Base-by-base conservation (phyloP, 1,140 invertebrate species). In the Trichonephila inaurata region DNA sequence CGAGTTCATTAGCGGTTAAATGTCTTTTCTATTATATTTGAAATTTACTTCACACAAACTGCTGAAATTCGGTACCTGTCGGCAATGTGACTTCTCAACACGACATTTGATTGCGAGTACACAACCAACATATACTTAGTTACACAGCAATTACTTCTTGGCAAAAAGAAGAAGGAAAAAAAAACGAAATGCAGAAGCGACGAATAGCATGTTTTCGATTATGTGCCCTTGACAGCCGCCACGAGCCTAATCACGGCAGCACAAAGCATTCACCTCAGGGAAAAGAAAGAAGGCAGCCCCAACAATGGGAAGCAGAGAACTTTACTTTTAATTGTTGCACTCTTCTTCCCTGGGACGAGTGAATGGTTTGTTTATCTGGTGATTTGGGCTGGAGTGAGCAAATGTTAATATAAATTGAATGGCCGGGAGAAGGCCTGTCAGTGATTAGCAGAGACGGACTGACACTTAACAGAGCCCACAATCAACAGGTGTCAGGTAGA, bases 401-500 rank as follows among this genome's bases (percentile, higher is more conserved):
- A 90, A 51, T 90, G 89, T 66, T 77, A 83, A 83, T 83, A 77
- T 28, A 77, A 33, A 77, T 77, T 19, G 82, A 60, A 12, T 14
- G 81, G 82, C 21, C 40, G 51, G n/a, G 44, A 83, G 82, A 77
- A 77, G 28, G 72, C 16, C 72, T 77, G 72, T 77, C 72, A 77
- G 33, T 77, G 82, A 83, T 83, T 83, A 77, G 72, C 33, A 77
- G 72, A 77, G 72, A 77, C 24, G 72, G 72, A 77, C 72, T 77
- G 72, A 77, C 72, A 28, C 33, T 77, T 77, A 77, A 77, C 72
- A 77, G 72, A 58, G 89, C 89, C 44, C 44, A 81, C 89, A n/a
- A 90, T 90, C 89, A 90, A 90, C 89, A 81, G 58, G 89, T 90
- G 89, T 90, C 89, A 90, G 69, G 7, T 40, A 24, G 33, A 77